Percentiles rank a stretch among this genome's conserved stretches.
Evolutionary conservation across 2,888 invertebrate species (phyloP).

Genomic region (Lycia hirtaria): DNA sequence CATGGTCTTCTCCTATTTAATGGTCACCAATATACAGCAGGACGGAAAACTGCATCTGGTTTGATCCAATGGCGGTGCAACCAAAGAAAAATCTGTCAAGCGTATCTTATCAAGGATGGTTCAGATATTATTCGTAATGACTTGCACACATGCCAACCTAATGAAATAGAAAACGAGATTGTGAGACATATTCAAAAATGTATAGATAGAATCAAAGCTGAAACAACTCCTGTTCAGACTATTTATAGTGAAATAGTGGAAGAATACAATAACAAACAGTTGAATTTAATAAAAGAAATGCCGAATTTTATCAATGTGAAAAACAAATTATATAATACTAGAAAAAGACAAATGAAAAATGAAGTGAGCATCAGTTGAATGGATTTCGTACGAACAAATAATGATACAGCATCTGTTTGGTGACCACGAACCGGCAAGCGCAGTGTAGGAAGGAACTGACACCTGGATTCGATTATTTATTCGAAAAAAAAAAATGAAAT

Average conservation of each 20-base stretch:
- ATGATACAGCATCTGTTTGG: too few relatives aligned
- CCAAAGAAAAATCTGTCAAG: background rate
- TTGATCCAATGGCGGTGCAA: background rate
- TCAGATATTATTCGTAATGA: background rate
- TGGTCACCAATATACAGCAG: background rate
- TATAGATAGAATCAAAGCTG: background rate
- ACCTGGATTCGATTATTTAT: too few relatives aligned
- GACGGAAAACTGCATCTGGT: background rate
- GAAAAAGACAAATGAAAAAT: background rate
- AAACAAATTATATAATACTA: background rate
- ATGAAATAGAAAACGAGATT: slow-evolving; percentile 3
- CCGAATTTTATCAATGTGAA: background rate
- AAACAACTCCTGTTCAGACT: background rate
- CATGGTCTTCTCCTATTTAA: background rate
- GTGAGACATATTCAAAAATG: slow-evolving; percentile 1
- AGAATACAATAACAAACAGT: background rate
- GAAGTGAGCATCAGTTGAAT: background rate
- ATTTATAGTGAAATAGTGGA: background rate
- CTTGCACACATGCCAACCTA: background rate
- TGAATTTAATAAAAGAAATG: slow-evolving; percentile 1
- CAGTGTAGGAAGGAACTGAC: too few relatives aligned
- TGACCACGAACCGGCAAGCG: too few relatives aligned
- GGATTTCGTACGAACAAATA: background rate
- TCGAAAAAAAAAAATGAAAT: too few relatives aligned
- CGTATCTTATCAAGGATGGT: background rate